Percentiles rank a stretch among this genome's conserved stretches.
phyloP scores from a whole-genome alignment of 2,888 invertebrate species.

The Lithosia quadra region DNA sequence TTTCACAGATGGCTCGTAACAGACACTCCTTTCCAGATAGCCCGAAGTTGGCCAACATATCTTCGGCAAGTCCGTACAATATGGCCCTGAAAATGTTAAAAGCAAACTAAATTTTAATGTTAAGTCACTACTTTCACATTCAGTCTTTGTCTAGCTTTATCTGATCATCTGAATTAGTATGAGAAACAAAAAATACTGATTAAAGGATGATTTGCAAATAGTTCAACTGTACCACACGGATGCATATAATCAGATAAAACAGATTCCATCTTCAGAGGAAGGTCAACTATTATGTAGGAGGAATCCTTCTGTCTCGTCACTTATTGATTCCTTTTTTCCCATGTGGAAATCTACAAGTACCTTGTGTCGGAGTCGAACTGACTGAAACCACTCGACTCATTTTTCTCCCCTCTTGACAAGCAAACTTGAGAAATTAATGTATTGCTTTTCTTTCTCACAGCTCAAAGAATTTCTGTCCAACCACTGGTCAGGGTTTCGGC shows the following conservation, averaged over 20 bases:
- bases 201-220: conserved; percentile 19
- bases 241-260: conserved; percentile 11
- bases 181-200: conserved; percentile 19
- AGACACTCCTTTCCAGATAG: conserved; percentile 94
- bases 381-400: neutral
- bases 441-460: too few relatives aligned
- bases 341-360: too few relatives aligned
- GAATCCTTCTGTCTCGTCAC: neutral
- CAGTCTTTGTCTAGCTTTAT: neutral
- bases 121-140: neutral
- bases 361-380: neutral
- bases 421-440: too few relatives aligned
- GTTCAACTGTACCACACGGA: neutral
- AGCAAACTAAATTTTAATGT: neutral
- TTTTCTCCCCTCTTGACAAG: too few relatives aligned
- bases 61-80: conserved; percentile 92
- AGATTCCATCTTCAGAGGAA: conserved; percentile 20
- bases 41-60: conserved; percentile 93
- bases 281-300: neutral
- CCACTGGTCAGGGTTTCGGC: too few relatives aligned
- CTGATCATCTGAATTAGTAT: conserved; percentile 15
- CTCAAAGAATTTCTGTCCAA: too few relatives aligned
- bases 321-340: neutral
- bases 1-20: conserved; percentile 94
- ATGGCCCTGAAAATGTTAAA: conserved; percentile 86